Conservation (phyloP, 2,888 invertebrate genomes). For the Pyrocoelia pectoralis region DNA sequence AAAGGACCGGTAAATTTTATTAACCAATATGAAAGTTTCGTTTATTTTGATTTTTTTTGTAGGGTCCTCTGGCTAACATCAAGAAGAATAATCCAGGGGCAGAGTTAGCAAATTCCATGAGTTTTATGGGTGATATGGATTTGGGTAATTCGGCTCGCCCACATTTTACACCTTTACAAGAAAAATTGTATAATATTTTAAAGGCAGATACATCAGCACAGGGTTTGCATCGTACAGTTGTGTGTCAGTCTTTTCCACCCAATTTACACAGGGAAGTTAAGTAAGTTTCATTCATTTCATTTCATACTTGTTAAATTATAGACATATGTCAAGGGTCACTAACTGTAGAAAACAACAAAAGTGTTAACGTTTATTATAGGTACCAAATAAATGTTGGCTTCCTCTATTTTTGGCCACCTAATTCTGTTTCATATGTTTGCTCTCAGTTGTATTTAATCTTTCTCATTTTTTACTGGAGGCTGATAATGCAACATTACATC, state of each 20-base stretch:
- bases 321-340: no score
- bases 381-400: no score
- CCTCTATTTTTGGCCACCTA: no score
- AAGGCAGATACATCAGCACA: slow-evolving; percentile 42
- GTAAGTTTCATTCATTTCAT: slow-evolving; percentile 50
- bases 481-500: no score
- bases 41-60: slow-evolving; percentile 14
- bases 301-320: no score
- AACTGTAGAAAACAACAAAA: no score
- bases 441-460: no score
- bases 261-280: slow-evolving; percentile 51
- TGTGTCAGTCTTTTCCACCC: slow-evolving; percentile 49
- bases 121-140: slow-evolving; percentile 44
- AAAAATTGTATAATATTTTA: slow-evolving; percentile 51
- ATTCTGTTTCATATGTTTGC: no score
- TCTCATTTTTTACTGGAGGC: no score
- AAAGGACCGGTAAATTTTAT: slow-evolving; percentile 37
- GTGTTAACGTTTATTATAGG: no score
- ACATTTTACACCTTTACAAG: slow-evolving; percentile 51
- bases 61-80: slow-evolving; percentile 39
- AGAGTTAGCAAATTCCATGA: slow-evolving; percentile 55
- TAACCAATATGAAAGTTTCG: no score
- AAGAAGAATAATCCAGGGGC: slow-evolving; percentile 54
- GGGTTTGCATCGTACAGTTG: slow-evolving; percentile 46
- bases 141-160: slow-evolving; percentile 32